These are phyloP conservation scores for Bergia puertoricense DNA, from an alignment of 92 coral and sea anemone species.

Conservation along the genomic window DNA sequence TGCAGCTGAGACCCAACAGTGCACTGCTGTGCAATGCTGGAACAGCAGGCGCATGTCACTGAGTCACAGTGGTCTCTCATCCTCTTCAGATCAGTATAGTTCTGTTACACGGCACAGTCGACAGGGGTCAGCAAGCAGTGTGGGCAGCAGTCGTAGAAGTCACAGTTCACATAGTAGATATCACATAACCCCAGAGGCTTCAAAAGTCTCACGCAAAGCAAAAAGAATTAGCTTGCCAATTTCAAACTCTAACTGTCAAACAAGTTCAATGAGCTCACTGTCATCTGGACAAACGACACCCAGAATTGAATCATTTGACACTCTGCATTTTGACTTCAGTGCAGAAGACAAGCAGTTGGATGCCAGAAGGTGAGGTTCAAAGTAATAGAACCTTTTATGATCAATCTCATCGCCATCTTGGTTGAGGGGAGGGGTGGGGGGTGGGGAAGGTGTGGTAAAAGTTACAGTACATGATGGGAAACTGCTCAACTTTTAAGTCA, in stretches of 20 bases:
- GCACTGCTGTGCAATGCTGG: constrained; percentile 72
- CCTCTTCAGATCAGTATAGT: constrained; percentile 39
- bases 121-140: constrained; percentile 82
- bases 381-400: not conserved
- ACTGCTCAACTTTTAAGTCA: too few species aligned
- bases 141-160: constrained; percentile 52
- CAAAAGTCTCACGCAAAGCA: constrained; percentile 36
- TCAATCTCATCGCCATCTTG: too few species aligned
- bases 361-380: constrained; percentile 30
- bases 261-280: constrained; percentile 73
- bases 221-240: constrained; percentile 77
- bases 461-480: too few species aligned
- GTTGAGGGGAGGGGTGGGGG: too few species aligned
- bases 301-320: constrained; percentile 70
- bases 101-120: constrained; percentile 55
- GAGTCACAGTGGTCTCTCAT: constrained; percentile 28
- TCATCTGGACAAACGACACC: constrained; percentile 99
- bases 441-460: too few species aligned
- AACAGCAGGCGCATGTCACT: constrained; percentile 41
- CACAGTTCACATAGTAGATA: constrained; percentile 25
- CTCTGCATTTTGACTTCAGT: constrained; percentile 81
- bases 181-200: constrained; percentile 22
- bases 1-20: constrained; percentile 74
- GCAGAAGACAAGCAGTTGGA: constrained; percentile 63
- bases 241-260: constrained; percentile 63